A percentile compares a stretch with the other conserved stretches of the same genome.
Conservation (phyloP, 2,797 vertebrate species). For the Luscinia megarhynchos region DNA sequence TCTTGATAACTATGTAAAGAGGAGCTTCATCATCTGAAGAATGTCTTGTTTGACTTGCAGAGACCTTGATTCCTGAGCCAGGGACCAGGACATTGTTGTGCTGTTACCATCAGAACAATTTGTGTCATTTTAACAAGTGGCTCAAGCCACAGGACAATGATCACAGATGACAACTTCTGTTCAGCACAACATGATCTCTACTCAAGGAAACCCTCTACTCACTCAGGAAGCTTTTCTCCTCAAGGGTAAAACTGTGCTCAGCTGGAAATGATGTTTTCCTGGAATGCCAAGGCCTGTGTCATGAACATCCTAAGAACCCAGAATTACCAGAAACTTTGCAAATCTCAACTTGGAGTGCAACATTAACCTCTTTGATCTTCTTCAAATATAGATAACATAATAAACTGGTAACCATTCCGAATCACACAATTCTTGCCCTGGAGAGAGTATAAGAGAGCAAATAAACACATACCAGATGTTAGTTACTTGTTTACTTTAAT, state of each 20-base stretch:
- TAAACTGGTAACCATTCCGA: slow-evolving; percentile 22
- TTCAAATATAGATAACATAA: slow-evolving; percentile 20
- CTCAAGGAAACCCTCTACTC: not conserved
- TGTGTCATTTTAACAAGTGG: not conserved
- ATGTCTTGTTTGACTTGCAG: not conserved
- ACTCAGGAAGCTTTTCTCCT: not conserved
- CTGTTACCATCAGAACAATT: not conserved
- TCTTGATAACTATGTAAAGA: not conserved
- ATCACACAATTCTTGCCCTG: slow-evolving; percentile 31
- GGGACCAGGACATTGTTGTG: not conserved
- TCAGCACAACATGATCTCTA: not conserved
- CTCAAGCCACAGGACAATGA: not conserved
- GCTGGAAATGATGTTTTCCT: not conserved
- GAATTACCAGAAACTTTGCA: not conserved
- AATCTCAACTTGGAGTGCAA: not conserved
- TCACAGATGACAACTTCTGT: not conserved
- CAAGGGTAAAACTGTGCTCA: not conserved
- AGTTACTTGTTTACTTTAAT: slow-evolving; percentile 37
- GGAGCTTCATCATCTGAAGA: not conserved
- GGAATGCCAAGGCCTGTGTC: not conserved
- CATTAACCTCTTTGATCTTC: slow-evolving; percentile 12
- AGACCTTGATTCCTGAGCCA: not conserved
- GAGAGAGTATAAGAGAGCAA: not conserved
- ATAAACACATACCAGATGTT: slow-evolving; percentile 54
- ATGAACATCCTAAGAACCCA: not conserved